Evolutionary conservation across 1,140 invertebrate species (phyloP).

Genomic region (Lerema accius): DNA sequence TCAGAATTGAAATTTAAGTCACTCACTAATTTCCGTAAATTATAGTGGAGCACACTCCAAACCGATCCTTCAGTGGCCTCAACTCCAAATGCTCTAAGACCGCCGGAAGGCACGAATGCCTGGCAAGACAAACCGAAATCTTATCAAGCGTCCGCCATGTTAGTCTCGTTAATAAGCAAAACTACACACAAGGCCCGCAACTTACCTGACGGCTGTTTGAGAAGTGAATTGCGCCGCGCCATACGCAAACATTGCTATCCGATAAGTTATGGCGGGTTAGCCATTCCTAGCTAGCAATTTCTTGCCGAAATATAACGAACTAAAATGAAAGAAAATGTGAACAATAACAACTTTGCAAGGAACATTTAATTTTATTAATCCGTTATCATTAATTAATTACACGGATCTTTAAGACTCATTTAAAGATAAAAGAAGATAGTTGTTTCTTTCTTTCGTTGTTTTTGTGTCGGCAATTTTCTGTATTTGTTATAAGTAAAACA

Average conservation of each 20-base stretch:
- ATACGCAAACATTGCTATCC: slow-evolving; percentile 59
- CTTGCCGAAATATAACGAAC: background rate
- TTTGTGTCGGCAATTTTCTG: too few species aligned
- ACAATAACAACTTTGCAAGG: too few species aligned
- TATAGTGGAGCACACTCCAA: slow-evolving; percentile 46
- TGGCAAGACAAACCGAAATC: slow-evolving; percentile 78
- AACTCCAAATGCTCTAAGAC: slow-evolving; percentile 71
- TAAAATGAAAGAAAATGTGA: too few species aligned
- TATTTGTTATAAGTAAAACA: too few species aligned
- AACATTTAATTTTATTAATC: too few species aligned
- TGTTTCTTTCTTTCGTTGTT: too few species aligned
- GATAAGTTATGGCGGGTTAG: slow-evolving; percentile 52
- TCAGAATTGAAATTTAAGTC: too few species aligned
- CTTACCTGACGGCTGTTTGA: slow-evolving; percentile 77
- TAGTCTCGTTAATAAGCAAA: slow-evolving; percentile 79
- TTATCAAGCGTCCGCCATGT: slow-evolving; percentile 76
- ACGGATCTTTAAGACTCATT: too few species aligned
- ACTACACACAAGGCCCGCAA: slow-evolving; percentile 70
- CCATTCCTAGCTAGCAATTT: slow-evolving; percentile 32
- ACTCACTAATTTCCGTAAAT: too few species aligned
- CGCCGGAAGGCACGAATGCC: slow-evolving; percentile 75
- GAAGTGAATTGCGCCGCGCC: slow-evolving; percentile 61
- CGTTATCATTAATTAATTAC: too few species aligned
- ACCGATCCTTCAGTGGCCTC: slow-evolving; percentile 48
- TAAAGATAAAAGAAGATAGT: too few species aligned